Evolutionary conservation across 2,888 invertebrate species (phyloP).

Genomic region (Eustalomyia histrio): DNA sequence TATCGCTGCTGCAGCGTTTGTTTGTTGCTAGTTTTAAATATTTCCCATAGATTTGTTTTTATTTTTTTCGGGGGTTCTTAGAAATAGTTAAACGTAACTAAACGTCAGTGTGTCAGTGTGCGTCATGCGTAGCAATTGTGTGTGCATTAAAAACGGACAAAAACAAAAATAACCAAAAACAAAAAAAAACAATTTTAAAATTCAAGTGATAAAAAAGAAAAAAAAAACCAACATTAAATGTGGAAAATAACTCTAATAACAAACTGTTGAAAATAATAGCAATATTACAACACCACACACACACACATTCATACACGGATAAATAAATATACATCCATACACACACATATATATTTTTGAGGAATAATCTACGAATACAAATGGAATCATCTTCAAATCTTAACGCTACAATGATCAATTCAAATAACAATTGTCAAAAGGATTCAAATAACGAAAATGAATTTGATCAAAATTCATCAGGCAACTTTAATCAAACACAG

Average conservation of each 20-base stretch:
- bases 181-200: background rate
- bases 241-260: background rate
- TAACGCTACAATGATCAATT: constrained; percentile 24
- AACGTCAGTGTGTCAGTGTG: constrained; percentile 75
- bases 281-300: background rate
- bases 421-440: constrained; percentile 22
- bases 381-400: background rate
- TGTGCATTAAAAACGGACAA: constrained; percentile 59
- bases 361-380: too few relatives aligned
- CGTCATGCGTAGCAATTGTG: constrained; percentile 73
- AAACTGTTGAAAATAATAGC: background rate
- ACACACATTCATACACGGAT: too few relatives aligned
- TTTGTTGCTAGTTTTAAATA: constrained; percentile 53
- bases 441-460: constrained; percentile 27
- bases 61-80: constrained; percentile 72
- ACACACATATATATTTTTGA: too few relatives aligned
- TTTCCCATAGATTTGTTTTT: constrained; percentile 62
- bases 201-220: background rate
- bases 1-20: constrained; percentile 26
- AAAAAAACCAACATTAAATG: constrained; percentile 12
- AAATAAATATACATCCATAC: too few relatives aligned
- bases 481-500: background rate
- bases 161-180: constrained; percentile 20
- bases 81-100: constrained; percentile 75
- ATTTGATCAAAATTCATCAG: background rate